Evolutionary conservation across 53 echinoderm and acorn worm genomes (phyloP), one percentile per base, ranked within the genome.

Genomic region (Henricia sp.): DNA sequence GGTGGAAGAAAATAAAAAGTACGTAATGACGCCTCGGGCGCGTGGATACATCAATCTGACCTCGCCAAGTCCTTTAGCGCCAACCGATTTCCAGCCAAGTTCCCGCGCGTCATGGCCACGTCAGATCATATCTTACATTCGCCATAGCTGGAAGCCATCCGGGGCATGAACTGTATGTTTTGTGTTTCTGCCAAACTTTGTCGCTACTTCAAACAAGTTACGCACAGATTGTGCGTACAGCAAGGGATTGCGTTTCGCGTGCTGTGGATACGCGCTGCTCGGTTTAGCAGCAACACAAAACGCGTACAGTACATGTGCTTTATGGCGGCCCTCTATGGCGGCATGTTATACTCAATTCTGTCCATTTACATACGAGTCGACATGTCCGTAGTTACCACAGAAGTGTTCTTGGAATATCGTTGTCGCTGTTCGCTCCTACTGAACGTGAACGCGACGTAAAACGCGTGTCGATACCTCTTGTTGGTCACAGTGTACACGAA

Each of bases 401-500:
- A 51, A 10, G 85, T 60, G 38, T 76, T 76, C 53, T 66, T 74
- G 52, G 54, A 75, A 25, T 86, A 86, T 21, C 76, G 37, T 25
- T 76, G 66, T 0, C 86, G 75, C 14, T 86, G 75, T 25, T 86
- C 86, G 27, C 48, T 67, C 24, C 46, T 21, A 9, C 64, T 83
- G 72, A 71, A 88, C 28, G 72, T 72, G 71, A 90, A 90, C 0
- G 90, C 90, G 34, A 71, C 71, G 43, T 55, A 78, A 24, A 90
- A 90, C 34, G 86, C 90, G 60, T 85, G 76, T 14, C 90, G 76
- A 38, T 90, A 90, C 37, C 90, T 70, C 26, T 77, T 80, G 51
- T 80, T 90, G 38, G 77, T 85, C 6, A 67, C 86, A 21, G 85
- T 90, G 75, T 90, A 90, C n/a, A 90, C 85, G 13, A 90, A 69